Conservation (phyloP, 2,888 invertebrate genomes). For the Timema cristinae region DNA sequence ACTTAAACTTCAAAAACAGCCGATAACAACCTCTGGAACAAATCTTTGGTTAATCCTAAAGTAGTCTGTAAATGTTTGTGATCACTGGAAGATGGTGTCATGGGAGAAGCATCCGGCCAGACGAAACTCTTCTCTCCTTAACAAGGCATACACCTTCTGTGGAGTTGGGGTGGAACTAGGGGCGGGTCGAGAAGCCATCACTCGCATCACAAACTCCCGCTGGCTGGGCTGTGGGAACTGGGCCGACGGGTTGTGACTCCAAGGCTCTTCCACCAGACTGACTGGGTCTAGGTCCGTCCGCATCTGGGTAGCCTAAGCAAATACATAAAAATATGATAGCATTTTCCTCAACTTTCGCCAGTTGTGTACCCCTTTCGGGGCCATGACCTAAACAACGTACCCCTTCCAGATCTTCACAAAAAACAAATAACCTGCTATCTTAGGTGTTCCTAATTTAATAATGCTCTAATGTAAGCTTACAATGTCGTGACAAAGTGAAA, state of each 20-base stretch:
- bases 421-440: too few relatives aligned
- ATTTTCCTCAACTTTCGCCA: too few relatives aligned
- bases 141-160: slow-evolving; percentile 65
- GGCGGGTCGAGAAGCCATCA: slow-evolving; percentile 56
- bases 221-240: slow-evolving; percentile 55
- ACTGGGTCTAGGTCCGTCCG: slow-evolving; percentile 28
- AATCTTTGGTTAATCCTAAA: too few relatives aligned
- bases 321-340: too few relatives aligned
- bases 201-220: slow-evolving; percentile 63
- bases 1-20: too few relatives aligned
- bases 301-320: slow-evolving; percentile 32
- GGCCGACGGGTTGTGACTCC: slow-evolving; percentile 39
- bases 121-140: slow-evolving; percentile 64
- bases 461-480: too few relatives aligned
- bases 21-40: too few relatives aligned
- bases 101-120: slow-evolving; percentile 76
- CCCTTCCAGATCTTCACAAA: too few relatives aligned
- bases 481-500: too few relatives aligned
- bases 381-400: too few relatives aligned
- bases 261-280: slow-evolving; percentile 33
- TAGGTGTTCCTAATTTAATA: too few relatives aligned
- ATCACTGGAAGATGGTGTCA: slow-evolving; percentile 60
- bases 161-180: slow-evolving; percentile 57
- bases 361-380: too few relatives aligned
- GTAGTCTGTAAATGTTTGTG: not conserved